phyloP scores from a whole-genome alignment of 1,140 invertebrate genomes.

The Micrasema minimum region DNA sequence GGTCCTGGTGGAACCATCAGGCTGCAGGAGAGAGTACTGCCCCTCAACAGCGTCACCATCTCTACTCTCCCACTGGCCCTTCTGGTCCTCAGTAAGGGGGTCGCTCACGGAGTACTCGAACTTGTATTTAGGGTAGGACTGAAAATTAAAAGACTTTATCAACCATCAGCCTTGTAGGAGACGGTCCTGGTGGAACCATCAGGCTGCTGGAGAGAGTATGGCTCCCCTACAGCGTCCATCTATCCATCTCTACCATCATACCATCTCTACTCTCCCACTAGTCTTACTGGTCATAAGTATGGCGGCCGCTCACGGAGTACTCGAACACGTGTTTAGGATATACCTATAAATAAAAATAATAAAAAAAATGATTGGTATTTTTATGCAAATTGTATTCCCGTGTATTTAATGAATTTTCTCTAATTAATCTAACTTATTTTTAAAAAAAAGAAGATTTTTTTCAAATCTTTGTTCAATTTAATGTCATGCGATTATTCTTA shows the following conservation, averaged over 20 bases:
- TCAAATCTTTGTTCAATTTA: too few species aligned
- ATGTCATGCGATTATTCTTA: too few species aligned
- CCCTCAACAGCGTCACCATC: constrained; percentile 67
- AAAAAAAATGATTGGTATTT: too few species aligned
- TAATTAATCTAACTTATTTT: too few species aligned
- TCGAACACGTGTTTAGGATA: constrained; percentile 66
- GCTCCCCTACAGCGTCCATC: constrained; percentile 67
- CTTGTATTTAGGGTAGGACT: constrained; percentile 66
- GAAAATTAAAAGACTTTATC: too few species aligned
- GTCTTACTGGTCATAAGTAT: constrained; percentile 68
- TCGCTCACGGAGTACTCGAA: constrained; percentile 67
- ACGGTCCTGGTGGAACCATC: constrained; percentile 69
- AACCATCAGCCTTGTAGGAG: constrained; percentile 69
- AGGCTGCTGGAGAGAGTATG: constrained; percentile 67
- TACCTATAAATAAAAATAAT: too few species aligned
- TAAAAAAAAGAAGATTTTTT: too few species aligned
- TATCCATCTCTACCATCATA: too few species aligned
- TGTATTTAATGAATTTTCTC: too few species aligned
- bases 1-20: constrained; percentile 68
- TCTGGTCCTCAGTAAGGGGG: constrained; percentile 67
- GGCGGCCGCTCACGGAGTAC: constrained; percentile 65
- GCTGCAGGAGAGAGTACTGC: constrained; percentile 67
- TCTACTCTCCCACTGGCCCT: constrained; percentile 68
- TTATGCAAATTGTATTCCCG: too few species aligned
- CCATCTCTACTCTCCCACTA: constrained; percentile 68